Conservation (phyloP, 2,797 vertebrate genomes). For the Astyanax mexicanus region DNA sequence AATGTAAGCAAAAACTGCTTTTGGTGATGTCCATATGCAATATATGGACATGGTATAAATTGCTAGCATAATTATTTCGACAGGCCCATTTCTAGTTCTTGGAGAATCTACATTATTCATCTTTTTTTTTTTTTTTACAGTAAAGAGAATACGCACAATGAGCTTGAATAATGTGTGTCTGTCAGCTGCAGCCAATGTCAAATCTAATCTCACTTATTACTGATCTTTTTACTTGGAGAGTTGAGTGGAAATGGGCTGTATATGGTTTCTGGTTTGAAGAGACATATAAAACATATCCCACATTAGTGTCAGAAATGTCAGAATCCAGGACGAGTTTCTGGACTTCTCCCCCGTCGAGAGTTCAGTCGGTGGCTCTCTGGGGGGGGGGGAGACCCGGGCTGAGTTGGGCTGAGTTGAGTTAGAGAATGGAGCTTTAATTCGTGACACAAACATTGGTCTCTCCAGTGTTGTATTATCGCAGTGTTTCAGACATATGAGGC, state of each 20-base stretch:
- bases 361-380: not conserved
- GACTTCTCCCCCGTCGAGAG: not conserved
- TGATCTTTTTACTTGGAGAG: constrained; percentile 31
- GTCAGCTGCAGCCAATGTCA: constrained; percentile 15
- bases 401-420: too few species aligned
- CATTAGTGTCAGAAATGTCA: constrained; percentile 30
- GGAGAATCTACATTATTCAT: not conserved
- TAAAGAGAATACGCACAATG: not conserved
- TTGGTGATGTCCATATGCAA: too few species aligned
- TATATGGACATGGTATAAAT: too few species aligned
- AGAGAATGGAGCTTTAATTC: not conserved
- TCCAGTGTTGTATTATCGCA: constrained; percentile 4
- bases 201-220: constrained; percentile 20
- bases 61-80: too few species aligned
- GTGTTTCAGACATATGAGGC: constrained; percentile 23
- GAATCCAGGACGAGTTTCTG: constrained; percentile 4
- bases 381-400: not conserved
- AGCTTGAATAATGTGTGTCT: constrained; percentile 1
- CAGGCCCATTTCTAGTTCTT: too few species aligned
- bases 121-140: not conserved
- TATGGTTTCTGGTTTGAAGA: not conserved
- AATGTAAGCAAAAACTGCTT: too few species aligned
- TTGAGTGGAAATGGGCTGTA: constrained; percentile 25
- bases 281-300: constrained; percentile 4
- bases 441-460: not conserved